A percentile compares a stretch with the other conserved stretches of the same genome.
phyloP scores from a whole-genome alignment of 2,888 invertebrate species.

The Suillia variegata region DNA sequence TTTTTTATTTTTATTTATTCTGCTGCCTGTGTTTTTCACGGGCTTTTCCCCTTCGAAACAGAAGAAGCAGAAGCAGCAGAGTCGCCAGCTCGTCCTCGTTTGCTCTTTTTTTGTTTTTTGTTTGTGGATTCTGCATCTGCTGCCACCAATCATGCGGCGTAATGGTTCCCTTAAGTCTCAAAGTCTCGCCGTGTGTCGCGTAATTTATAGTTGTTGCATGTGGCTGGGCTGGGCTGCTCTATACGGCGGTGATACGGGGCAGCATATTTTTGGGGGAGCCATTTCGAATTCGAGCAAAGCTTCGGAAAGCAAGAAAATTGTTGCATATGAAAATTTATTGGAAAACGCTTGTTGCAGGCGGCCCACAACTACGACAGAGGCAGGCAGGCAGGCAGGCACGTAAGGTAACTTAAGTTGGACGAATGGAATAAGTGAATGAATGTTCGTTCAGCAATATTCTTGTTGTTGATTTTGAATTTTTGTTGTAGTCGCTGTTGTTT shows the following conservation, averaged over 20 bases:
- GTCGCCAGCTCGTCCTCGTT: background rate
- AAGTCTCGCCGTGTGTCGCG: background rate
- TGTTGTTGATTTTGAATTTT: no score
- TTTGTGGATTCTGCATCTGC: conserved; percentile 49
- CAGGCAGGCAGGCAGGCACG: background rate
- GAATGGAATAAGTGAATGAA: no score
- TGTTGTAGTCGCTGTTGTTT: no score
- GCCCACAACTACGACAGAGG: no score
- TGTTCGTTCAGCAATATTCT: no score
- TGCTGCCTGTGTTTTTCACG: no score
- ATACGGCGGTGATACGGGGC: background rate
- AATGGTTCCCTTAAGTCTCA: conserved; percentile 38
- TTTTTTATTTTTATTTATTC: background rate
- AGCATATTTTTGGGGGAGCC: background rate
- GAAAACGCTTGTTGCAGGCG: background rate
- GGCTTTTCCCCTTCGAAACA: no score
- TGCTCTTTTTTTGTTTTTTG: background rate
- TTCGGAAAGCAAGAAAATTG: background rate
- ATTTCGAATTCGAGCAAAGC: no score
- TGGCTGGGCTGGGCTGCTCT: no score
- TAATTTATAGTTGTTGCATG: conserved; percentile 1
- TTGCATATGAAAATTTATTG: conserved; percentile 2
- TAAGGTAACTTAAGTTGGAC: no score
- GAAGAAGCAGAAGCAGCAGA: no score
- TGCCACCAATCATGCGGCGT: conserved; percentile 51